Conservation (phyloP, 2,888 invertebrate species). For the Oegoconia quadripuncta region DNA sequence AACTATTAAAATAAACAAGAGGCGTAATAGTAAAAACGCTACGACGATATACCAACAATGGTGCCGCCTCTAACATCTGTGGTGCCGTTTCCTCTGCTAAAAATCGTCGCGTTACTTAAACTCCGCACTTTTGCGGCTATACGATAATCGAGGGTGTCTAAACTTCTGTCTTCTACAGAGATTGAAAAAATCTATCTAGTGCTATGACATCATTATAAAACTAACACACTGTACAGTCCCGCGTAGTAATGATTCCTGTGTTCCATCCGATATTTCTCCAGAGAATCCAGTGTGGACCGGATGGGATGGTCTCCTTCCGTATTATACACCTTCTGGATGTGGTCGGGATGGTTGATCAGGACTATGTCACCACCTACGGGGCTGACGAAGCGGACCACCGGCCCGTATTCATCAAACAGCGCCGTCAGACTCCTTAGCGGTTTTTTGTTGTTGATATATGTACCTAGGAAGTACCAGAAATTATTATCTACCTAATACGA, state of each 20-base stretch:
- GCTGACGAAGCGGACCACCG: constrained; percentile 82
- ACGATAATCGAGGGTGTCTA: too few species aligned
- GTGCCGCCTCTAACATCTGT: too few species aligned
- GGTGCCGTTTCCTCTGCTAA: too few species aligned
- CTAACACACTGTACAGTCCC: constrained; percentile 80
- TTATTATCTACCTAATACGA: neutral
- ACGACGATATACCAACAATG: too few species aligned
- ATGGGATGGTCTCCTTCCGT: constrained; percentile 80
- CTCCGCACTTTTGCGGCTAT: too few species aligned
- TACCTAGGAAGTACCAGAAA: constrained; percentile 32
- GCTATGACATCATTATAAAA: too few species aligned
- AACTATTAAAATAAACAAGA: too few species aligned
- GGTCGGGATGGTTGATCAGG: constrained; percentile 81
- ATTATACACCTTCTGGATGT: constrained; percentile 80
- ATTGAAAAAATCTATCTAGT: too few species aligned
- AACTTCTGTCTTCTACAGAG: too few species aligned
- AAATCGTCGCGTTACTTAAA: too few species aligned
- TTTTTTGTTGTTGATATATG: constrained; percentile 44
- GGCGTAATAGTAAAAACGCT: too few species aligned
- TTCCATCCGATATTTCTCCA: constrained; percentile 81
- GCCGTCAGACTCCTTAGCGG: constrained; percentile 48
- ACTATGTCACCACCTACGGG: constrained; percentile 82
- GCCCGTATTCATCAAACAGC: constrained; percentile 79
- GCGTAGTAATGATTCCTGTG: constrained; percentile 73
- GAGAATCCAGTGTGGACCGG: constrained; percentile 80